A percentile compares a stretch with the other conserved stretches of the same genome.
Evolutionary conservation across 2,113 vertebrate genomes (phyloP).

Genomic region (Phoenicopterus ruber): DNA sequence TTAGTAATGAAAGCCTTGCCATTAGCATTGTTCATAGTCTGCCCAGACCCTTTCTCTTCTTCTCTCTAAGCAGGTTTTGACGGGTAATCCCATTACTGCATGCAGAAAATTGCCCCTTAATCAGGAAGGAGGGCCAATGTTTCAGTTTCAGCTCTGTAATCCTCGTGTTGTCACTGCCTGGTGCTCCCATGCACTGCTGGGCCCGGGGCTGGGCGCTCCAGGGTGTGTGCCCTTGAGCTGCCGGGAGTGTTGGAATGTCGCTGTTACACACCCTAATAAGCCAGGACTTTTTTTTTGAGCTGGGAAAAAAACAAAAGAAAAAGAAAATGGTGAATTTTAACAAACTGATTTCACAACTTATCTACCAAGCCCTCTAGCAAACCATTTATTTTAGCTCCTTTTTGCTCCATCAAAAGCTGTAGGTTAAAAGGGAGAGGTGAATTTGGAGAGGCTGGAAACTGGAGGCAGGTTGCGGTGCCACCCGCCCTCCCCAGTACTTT

Average conservation of each 20-base stretch:
- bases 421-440: not conserved
- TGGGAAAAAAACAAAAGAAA: not conserved
- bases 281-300: not conserved
- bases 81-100: not conserved
- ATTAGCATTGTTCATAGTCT: not conserved
- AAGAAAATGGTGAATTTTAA: not conserved
- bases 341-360: slow-evolving; percentile 14
- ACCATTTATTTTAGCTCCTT: slow-evolving; percentile 15
- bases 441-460: not conserved
- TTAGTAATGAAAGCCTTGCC: not conserved
- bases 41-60: not conserved
- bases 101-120: not conserved
- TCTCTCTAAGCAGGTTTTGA: not conserved
- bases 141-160: not conserved
- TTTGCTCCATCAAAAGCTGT: not conserved
- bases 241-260: not conserved
- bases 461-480: not conserved
- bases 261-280: not conserved
- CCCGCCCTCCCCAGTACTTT: fast-evolving
- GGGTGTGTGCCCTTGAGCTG: not conserved
- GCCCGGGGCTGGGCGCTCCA: not conserved
- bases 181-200: not conserved
- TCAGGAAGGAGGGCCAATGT: fast-evolving
- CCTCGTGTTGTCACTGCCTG: fast-evolving
- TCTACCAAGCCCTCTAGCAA: slow-evolving; percentile 25